Evolutionary conservation across 1,140 invertebrate genomes (phyloP).

Genomic region (Bombus sibiricus): DNA sequence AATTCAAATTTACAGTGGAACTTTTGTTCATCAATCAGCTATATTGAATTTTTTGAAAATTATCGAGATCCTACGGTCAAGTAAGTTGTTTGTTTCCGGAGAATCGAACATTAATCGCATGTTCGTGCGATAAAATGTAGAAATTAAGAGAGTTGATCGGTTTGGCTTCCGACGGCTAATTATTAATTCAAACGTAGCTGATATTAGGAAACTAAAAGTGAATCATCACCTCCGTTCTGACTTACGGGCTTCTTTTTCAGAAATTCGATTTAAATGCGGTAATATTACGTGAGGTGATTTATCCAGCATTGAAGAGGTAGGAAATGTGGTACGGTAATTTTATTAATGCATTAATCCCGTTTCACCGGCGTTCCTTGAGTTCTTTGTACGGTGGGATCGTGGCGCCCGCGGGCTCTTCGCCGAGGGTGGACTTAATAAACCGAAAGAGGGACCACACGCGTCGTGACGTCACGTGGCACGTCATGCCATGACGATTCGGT

Average conservation of each 20-base stretch:
- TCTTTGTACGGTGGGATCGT: constrained; percentile 9
- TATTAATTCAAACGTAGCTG: neutral
- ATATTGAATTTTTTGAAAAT: too few species aligned
- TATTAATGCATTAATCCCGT: constrained; percentile 51
- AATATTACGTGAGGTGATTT: neutral
- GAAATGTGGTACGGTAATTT: constrained; percentile 26
- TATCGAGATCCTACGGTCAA: too few species aligned
- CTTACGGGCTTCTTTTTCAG: too few species aligned
- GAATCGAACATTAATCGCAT: too few species aligned
- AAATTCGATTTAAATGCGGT: neutral
- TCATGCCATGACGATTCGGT: constrained; percentile 40
- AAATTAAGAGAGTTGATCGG: too few species aligned
- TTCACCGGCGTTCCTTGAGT: constrained; percentile 16
- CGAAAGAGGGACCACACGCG: constrained; percentile 43
- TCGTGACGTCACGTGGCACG: constrained; percentile 35
- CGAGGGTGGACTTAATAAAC: constrained; percentile 40
- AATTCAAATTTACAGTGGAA: too few species aligned
- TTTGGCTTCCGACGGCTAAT: neutral
- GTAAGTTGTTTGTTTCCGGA: too few species aligned
- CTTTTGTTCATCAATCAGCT: too few species aligned
- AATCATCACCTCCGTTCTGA: too few species aligned
- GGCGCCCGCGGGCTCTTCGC: neutral
- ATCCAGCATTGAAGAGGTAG: neutral
- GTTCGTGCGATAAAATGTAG: too few species aligned
- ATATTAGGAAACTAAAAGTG: too few species aligned